phyloP scores from a whole-genome alignment of 2,113 vertebrate species.

The Gallinago jamesoni region DNA sequence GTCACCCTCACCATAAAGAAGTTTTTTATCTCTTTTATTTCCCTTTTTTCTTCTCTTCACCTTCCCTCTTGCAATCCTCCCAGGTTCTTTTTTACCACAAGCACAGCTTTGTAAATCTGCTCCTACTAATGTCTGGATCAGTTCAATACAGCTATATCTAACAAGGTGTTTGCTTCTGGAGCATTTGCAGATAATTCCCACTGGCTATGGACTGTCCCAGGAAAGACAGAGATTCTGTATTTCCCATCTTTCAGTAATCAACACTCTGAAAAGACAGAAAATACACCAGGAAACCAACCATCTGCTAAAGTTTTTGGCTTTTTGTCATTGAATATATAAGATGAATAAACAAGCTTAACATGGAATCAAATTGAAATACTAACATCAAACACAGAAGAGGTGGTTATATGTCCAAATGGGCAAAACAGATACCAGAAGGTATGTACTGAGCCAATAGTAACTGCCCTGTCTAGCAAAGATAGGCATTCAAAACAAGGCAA shows the following conservation, averaged over 20 bases:
- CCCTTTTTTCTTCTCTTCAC: not conserved
- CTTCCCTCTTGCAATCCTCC: not conserved
- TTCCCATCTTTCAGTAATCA: not conserved
- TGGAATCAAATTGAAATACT: slow-evolving; percentile 1
- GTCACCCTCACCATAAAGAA: no score
- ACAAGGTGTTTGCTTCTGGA: slow-evolving; percentile 3
- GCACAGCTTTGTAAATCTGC: not conserved
- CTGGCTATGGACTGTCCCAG: not conserved
- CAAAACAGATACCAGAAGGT: not conserved
- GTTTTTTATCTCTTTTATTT: not conserved
- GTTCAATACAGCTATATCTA: not conserved
- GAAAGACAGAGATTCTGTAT: not conserved
- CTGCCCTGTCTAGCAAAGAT: slow-evolving; percentile 7
- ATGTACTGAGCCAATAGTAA: not conserved
- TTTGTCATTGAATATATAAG: not conserved
- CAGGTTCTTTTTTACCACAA: not conserved
- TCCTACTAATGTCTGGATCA: not conserved
- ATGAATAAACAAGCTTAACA: slow-evolving; percentile 30
- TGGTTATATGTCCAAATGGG: not conserved
- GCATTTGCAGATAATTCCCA: not conserved
- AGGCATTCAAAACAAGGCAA: not conserved
- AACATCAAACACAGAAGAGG: slow-evolving; percentile 21
- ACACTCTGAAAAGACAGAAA: not conserved
- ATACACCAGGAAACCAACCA: not conserved
- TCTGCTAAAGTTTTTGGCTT: not conserved